phyloP scores from a whole-genome alignment of 2,113 vertebrate species.

The Scalopus aquaticus region DNA sequence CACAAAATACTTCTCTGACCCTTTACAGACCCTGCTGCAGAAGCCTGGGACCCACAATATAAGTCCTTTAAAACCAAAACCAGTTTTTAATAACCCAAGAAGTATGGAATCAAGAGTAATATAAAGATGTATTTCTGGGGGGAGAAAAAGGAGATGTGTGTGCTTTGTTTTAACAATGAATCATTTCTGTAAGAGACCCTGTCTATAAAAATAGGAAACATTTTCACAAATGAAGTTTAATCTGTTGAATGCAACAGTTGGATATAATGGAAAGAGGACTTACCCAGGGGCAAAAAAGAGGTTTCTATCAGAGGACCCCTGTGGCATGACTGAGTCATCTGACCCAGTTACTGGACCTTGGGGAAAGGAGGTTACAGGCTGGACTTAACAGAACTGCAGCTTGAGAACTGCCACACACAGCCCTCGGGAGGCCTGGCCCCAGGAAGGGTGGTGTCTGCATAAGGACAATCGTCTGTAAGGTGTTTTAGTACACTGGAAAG shows the following conservation, averaged over 20 bases:
- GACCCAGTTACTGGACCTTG: not conserved
- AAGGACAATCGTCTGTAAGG: not conserved
- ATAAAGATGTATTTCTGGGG: not conserved
- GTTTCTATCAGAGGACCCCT: not conserved
- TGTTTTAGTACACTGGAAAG: not conserved
- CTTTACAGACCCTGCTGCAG: not conserved
- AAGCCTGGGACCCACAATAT: not conserved
- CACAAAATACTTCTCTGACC: not conserved
- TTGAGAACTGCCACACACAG: fast-evolving
- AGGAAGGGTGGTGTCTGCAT: not conserved
- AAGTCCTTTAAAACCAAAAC: not conserved
- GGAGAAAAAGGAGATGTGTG: no score
- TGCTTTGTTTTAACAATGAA: not conserved
- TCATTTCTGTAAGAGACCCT: not conserved
- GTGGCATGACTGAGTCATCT: no score
- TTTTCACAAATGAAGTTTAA: not conserved
- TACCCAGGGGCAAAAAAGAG: no score
- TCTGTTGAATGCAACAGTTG: not conserved
- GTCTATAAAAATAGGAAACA: not conserved
- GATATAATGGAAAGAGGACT: not conserved
- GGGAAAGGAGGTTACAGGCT: not conserved
- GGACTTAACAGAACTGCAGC: not conserved
- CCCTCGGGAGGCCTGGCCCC: not conserved
- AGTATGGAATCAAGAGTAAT: not conserved
- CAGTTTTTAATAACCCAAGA: not conserved